phyloP scores from a whole-genome alignment of 2,797 vertebrate species.

The Apodemus agrarius region DNA sequence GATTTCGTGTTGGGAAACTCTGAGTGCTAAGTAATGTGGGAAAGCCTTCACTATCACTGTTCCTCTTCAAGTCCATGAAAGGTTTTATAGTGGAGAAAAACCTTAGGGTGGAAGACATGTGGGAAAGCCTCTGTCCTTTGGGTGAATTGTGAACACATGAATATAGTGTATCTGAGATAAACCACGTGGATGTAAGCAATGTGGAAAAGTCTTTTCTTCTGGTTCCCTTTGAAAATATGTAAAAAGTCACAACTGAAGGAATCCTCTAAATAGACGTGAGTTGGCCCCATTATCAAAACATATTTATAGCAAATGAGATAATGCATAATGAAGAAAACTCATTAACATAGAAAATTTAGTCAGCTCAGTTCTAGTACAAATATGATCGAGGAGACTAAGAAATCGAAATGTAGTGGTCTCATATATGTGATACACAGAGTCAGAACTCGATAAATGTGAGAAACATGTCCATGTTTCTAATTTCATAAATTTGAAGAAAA shows the following conservation, averaged over 20 bases:
- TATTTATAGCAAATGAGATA: neutral
- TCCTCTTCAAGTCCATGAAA: neutral
- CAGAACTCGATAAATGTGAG: neutral
- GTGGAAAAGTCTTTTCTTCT: neutral
- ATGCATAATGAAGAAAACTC: neutral
- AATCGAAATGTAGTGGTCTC: neutral
- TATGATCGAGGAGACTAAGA: neutral
- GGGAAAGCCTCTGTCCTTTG: neutral
- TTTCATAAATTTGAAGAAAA: neutral
- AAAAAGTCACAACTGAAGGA: neutral
- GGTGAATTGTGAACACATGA: neutral
- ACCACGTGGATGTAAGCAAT: neutral
- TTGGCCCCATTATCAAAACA: neutral
- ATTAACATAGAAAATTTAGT: neutral
- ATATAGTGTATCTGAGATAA: too few relatives aligned
- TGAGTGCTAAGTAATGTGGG: neutral
- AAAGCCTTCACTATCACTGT: neutral
- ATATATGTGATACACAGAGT: neutral
- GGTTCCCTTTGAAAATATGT: neutral
- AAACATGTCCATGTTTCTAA: neutral
- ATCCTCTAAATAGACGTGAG: neutral
- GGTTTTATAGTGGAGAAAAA: neutral
- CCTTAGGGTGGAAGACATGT: neutral
- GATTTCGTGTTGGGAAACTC: neutral
- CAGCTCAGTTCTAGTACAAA: neutral